Base-by-base conservation (phyloP, 2,797 vertebrate species). In the Pitangus sulphuratus region DNA sequence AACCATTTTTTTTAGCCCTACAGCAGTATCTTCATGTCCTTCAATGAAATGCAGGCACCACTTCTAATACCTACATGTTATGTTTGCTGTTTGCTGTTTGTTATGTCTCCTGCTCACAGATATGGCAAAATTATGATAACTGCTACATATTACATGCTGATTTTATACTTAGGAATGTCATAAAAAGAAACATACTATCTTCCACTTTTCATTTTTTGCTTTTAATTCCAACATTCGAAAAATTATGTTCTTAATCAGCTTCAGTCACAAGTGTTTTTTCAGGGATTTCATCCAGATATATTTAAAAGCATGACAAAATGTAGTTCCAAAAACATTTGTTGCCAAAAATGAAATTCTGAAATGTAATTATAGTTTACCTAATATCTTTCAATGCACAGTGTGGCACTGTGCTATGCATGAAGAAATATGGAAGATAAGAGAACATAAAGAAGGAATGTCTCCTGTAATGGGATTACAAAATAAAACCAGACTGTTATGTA, bases 281-380 rank as follows among this genome's bases (percentile, higher is more conserved):
- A 64, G 48, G 40, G 78, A 53, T 85, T 90, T 89, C 60, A 68
- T 74, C 33, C 70, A 86, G 30, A 61, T 45, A 79, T 82, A 60
- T 86, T 89, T 92, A 89, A 72, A 50, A 88, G 4, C 22, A 76
- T 80, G 44, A 57, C 28, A 94, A 88, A 88, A 82, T 10, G 2
- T 51, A 90, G 37, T 37, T 94, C 47, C 78, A 92, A 92, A 82
- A 93, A 39, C 2, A 60, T 86, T 76, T 90, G 22, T 69, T 93
- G 57, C 31, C 56, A 88, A 93, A 94, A 95, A 74, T 68, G 64
- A 44, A 90, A 87, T 90, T 76, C 45, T 84, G 62, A 91, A 88
- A 88, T 66, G 45, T 66, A 89, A 96, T 94, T 94, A 87, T 87
- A 61, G 54, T 89, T 80, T 89, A 78, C 68, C 57, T 92, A 82